A percentile compares a stretch with the other conserved stretches of the same genome.
Evolutionary conservation across 92 coral and sea anemone species (phyloP).

Genomic region (Scolanthus callimorphus): DNA sequence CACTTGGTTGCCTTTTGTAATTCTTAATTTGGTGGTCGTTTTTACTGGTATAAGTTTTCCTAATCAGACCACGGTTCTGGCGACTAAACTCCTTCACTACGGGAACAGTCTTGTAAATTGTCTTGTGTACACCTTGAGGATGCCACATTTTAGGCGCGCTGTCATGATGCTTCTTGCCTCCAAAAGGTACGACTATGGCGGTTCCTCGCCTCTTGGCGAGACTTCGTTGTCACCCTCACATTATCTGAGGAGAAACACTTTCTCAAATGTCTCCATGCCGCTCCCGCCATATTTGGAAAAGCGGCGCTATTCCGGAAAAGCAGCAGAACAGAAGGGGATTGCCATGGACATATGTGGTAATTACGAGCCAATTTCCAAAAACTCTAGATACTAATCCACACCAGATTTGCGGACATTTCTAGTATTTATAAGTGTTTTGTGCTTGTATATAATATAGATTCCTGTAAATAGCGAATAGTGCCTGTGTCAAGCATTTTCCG

Average conservation of each 20-base stretch:
- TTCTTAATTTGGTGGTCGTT: slow-evolving; percentile 18
- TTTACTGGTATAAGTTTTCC: slow-evolving; percentile 7
- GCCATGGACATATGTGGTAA: too few species aligned
- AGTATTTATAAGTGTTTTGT: too few species aligned
- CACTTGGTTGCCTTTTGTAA: slow-evolving; percentile 34
- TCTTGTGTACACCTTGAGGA: slow-evolving; percentile 22
- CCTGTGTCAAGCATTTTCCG: too few species aligned
- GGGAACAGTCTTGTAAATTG: slow-evolving; percentile 30
- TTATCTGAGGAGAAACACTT: neutral
- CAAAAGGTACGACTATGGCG: neutral
- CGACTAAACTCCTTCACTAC: slow-evolving; percentile 28
- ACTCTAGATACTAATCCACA: too few species aligned
- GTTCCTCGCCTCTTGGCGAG: neutral
- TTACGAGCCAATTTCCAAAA: too few species aligned
- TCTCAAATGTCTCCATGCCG: neutral
- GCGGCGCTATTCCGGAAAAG: neutral
- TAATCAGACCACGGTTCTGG: slow-evolving; percentile 5
- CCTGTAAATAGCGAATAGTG: too few species aligned
- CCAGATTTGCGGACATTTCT: too few species aligned
- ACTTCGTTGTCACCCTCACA: neutral
- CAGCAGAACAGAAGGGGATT: too few species aligned
- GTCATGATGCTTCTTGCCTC: neutral
- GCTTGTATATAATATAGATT: too few species aligned
- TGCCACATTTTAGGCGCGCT: slow-evolving; percentile 35
- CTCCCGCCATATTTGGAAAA: neutral